phyloP scores from a whole-genome alignment of 2,888 invertebrate species.

The Aleiodes testaceus region DNA sequence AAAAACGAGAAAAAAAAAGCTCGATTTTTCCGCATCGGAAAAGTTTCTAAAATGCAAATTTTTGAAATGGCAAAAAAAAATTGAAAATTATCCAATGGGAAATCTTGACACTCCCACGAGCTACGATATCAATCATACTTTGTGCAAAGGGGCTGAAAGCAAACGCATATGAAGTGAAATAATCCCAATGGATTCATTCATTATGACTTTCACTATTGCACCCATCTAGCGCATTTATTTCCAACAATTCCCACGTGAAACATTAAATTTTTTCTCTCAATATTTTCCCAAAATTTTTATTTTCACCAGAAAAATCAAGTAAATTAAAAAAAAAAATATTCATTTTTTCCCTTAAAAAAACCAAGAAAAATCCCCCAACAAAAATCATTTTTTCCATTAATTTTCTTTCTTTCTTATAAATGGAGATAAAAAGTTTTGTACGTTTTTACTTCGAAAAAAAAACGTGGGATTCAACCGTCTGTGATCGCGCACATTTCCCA shows the following conservation, averaged over 20 bases:
- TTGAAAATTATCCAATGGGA: background rate
- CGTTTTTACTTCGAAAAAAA: background rate
- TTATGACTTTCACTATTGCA: slow-evolving; percentile 17
- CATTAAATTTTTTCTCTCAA: background rate
- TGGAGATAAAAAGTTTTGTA: background rate
- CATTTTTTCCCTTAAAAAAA: background rate
- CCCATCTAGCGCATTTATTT: slow-evolving; percentile 11
- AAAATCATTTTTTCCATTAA: too few species aligned
- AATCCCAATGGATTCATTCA: slow-evolving; percentile 36
- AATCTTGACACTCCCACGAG: slow-evolving; percentile 17
- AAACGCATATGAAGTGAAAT: slow-evolving; percentile 1
- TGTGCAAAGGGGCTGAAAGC: slow-evolving; percentile 25
- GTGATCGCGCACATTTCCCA: slow-evolving; percentile 21
- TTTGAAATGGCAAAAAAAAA: too few species aligned
- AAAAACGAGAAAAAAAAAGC: too few species aligned
- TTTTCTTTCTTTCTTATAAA: too few species aligned
- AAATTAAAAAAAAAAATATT: background rate
- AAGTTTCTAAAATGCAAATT: too few species aligned
- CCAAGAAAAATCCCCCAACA: background rate
- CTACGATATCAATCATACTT: slow-evolving; percentile 36
- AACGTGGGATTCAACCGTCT: slow-evolving; percentile 36
- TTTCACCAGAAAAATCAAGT: too few species aligned
- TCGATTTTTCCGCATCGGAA: too few species aligned
- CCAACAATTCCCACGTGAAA: background rate
- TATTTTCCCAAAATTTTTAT: background rate